phyloP scores from a whole-genome alignment of 1,140 invertebrate genomes.

The Nixonia krombeini region DNA sequence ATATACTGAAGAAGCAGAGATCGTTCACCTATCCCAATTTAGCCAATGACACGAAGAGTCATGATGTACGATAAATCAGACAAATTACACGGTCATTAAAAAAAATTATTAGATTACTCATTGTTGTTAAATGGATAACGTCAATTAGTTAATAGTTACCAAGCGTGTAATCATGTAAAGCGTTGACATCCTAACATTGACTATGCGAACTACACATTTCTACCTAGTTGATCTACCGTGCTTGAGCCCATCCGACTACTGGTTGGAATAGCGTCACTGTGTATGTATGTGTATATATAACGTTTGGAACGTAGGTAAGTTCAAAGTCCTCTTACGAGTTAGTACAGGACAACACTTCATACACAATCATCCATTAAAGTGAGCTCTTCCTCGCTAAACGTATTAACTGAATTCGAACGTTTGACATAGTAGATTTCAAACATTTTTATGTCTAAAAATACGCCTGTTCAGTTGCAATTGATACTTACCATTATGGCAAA shows the following conservation, averaged over 20 bases:
- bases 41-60: no score
- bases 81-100: no score
- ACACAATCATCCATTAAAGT: slow-evolving; percentile 21
- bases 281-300: slow-evolving; percentile 26
- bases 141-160: no score
- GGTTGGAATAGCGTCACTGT: slow-evolving; percentile 26
- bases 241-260: slow-evolving; percentile 28
- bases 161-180: slow-evolving; percentile 4
- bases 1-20: no score
- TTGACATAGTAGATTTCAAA: not conserved
- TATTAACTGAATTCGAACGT: slow-evolving; percentile 12
- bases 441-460: no score
- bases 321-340: slow-evolving; percentile 31
- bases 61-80: no score
- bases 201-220: slow-evolving; percentile 51
- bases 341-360: slow-evolving; percentile 19
- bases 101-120: no score
- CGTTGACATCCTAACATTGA: slow-evolving; percentile 40
- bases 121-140: no score
- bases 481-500: no score
- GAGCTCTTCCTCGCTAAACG: slow-evolving; percentile 12
- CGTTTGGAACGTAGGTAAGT: slow-evolving; percentile 22
- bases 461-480: no score
- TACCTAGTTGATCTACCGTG: slow-evolving; percentile 46
- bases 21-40: no score